Evolutionary conservation across 1,140 invertebrate genomes (phyloP).

Genomic region (Elymnias hypermnestra): DNA sequence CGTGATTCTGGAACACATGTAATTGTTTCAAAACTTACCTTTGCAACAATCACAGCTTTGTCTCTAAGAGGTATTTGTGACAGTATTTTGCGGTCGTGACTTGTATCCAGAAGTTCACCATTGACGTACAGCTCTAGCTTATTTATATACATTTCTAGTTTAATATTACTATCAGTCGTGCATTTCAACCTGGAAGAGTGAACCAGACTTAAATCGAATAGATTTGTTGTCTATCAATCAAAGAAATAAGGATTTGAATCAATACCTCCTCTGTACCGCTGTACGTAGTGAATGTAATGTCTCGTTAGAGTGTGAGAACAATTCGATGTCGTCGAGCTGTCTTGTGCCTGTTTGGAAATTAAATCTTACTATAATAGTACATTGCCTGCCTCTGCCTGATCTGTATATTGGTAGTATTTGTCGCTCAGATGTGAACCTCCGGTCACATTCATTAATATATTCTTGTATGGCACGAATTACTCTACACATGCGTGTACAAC

Average conservation of each 20-base stretch:
- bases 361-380: conserved; percentile 91
- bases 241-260: background rate
- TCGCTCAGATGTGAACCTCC: conserved; percentile 92
- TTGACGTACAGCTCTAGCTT: conserved; percentile 95
- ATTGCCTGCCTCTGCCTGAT: conserved; percentile 93
- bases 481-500: conserved; percentile 87
- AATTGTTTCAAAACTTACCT: too few species aligned
- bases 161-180: conserved; percentile 82
- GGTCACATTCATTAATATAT: conserved; percentile 97
- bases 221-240: background rate
- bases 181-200: conserved; percentile 79
- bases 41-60: conserved; percentile 95
- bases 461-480: conserved; percentile 96
- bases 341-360: conserved; percentile 88
- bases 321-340: conserved; percentile 93
- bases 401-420: conserved; percentile 91
- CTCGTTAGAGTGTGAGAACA: conserved; percentile 96
- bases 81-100: conserved; percentile 92
- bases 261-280: conserved; percentile 64
- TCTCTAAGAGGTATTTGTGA: conserved; percentile 92
- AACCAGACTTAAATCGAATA: background rate
- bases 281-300: conserved; percentile 87
- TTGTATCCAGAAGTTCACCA: conserved; percentile 90
- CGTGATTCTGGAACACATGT: too few species aligned
- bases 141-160: conserved; percentile 90